phyloP scores from a whole-genome alignment of 2,113 vertebrate species.

The Periophthalmus modestus region DNA sequence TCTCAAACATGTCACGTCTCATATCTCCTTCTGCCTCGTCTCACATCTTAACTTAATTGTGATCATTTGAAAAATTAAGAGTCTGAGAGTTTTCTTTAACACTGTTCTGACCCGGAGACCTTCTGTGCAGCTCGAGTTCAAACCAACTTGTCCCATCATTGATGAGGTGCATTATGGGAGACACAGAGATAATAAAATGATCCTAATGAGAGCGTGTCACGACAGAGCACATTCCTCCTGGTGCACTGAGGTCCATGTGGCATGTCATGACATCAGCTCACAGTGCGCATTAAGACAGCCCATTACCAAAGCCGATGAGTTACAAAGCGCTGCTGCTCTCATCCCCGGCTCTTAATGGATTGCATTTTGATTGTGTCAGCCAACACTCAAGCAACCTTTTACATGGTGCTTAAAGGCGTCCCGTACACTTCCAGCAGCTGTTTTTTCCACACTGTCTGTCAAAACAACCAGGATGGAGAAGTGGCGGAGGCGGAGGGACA shows the following conservation, averaged over 20 bases:
- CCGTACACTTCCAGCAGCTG: conserved; percentile 76
- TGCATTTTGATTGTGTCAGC: conserved; percentile 78
- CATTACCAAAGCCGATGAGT: conserved; percentile 78
- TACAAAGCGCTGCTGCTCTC: conserved; percentile 72
- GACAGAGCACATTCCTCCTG: conserved; percentile 65
- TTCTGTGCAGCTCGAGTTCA: conserved; percentile 8
- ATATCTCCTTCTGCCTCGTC: too few species aligned
- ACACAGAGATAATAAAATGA: conserved; percentile 56
- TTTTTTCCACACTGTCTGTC: conserved; percentile 76
- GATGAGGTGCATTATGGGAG: conserved; percentile 34
- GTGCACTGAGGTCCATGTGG: conserved; percentile 57
- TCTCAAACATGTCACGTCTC: too few species aligned
- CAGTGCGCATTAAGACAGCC: conserved; percentile 63
- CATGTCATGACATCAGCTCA: conserved; percentile 65
- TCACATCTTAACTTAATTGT: too few species aligned
- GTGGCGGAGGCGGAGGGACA: conserved; percentile 14
- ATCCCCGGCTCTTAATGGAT: conserved; percentile 83
- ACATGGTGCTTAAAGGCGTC: conserved; percentile 65
- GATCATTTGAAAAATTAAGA: background rate
- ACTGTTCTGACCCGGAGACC: background rate
- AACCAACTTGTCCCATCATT: conserved; percentile 20
- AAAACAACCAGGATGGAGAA: conserved; percentile 73
- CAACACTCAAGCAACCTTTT: conserved; percentile 64
- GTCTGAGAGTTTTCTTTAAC: background rate
- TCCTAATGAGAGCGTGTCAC: conserved; percentile 60